Evolutionary conservation across 2,113 vertebrate species (phyloP), one percentile per base, ranked within the genome.

Genomic region (Odobenus rosmarus): DNA sequence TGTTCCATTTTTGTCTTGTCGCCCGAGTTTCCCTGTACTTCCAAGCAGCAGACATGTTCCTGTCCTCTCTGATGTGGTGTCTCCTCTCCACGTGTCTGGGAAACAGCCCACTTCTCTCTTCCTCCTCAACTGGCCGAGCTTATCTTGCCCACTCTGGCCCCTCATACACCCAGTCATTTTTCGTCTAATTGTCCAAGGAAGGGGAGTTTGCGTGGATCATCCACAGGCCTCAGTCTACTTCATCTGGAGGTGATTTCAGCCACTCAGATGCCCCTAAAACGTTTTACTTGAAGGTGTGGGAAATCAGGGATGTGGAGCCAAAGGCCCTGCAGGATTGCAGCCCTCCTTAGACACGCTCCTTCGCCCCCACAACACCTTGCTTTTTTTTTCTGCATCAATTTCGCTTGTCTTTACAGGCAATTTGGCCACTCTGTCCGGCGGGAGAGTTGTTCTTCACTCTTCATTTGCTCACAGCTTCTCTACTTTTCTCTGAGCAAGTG

Each of bases 401-500:
- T 42, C 46, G 21, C 12, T 59, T 93, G 33, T 88, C 85, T 94
- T 93, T 71, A 81, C 21, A n/a, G 16, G 36, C 4, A 28, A 2
- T 57, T 92, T 92, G 97, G 80, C 74, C 53, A 9, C 86, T 33
- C 74, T 90, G 82, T 88, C 90, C 93, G 82, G 84, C 42, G 80
- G 79, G 74, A 96, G 83, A 55, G 62, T 71, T 88, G 57, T 53
- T 93, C 83, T 55, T 31, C 61, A 18, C 42, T 82, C 90, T 61
- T 82, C 72, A 19, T 71, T 98, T 97, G 89, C 93, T 97, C 90
- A 72, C 67, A 42, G 94, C 83, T 92, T 76, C 55, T 8, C 87
- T 55, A 82, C 53, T 93, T 97, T 90, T 90, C 95, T 96, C 62
- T 92, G 86, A 96, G 90, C 19, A 5, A 90, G 95, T 79, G 96